Percentiles rank a stretch among this genome's conserved stretches.
These are phyloP conservation scores for Chaitophorus viminalis DNA, from an alignment of 2,888 invertebrate genomes.

Conservation along the genomic window DNA sequence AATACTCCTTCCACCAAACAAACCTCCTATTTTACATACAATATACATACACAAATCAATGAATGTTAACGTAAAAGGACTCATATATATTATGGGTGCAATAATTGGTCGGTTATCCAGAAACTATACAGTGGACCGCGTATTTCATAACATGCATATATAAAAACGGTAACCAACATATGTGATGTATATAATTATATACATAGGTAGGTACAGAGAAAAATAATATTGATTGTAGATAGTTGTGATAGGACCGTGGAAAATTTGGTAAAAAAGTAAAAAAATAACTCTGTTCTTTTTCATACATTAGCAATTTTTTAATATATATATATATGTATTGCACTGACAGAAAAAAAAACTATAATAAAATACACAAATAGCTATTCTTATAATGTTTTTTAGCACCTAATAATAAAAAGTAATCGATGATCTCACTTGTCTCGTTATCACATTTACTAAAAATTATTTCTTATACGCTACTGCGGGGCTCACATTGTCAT, in stretches of 20 bases:
- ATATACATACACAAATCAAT: conserved; percentile 39
- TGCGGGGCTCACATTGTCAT: conserved; percentile 15
- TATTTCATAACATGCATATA: not conserved
- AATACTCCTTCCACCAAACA: conserved; percentile 59
- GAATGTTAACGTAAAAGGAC: conserved; percentile 14
- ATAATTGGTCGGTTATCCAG: not conserved
- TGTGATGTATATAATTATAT: not conserved
- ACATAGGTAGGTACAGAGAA: too few relatives aligned
- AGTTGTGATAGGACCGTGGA: not conserved
- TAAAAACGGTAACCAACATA: not conserved
- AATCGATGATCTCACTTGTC: conserved; percentile 59
- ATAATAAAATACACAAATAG: conserved; percentile 56
- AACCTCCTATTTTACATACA: conserved; percentile 54
- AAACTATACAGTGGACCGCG: not conserved
- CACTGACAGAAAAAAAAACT: conserved; percentile 48
- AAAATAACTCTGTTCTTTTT: conserved; percentile 34
- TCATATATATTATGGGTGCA: not conserved
- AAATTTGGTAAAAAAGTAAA: not conserved
- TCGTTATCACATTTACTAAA: conserved; percentile 59
- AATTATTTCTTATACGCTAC: conserved; percentile 51
- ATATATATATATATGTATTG: conserved; percentile 29
- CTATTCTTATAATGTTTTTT: conserved; percentile 42
- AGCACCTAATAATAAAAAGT: conserved; percentile 59
- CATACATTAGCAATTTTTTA: conserved; percentile 33
- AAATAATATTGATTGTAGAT: not conserved